Conservation (phyloP, 2,113 vertebrate genomes). For the Nothoprocta perdicaria region DNA sequence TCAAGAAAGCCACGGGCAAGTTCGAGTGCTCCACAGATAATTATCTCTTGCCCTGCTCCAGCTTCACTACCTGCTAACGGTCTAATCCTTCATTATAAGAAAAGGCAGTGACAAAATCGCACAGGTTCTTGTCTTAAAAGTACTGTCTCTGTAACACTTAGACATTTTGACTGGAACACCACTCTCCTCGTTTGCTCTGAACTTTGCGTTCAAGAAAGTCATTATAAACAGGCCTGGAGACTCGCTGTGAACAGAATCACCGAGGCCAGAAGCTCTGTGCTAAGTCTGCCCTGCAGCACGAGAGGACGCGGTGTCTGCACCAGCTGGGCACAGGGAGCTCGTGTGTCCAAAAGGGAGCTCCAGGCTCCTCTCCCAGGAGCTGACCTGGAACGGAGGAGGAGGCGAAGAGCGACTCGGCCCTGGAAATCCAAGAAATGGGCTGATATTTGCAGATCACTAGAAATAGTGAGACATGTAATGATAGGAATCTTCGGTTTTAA, state of each 20-base stretch:
- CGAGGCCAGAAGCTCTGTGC: fast-evolving
- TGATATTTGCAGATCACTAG: background rate
- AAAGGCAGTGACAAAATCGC: slow-evolving; percentile 16
- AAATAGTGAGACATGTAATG: background rate
- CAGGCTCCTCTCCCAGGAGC: fast-evolving
- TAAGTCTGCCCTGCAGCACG: fast-evolving
- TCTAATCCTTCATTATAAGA: background rate
- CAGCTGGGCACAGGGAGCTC: fast-evolving
- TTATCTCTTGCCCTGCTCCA: background rate
- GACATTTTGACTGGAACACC: background rate
- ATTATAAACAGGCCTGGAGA: background rate
- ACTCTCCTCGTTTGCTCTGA: background rate
- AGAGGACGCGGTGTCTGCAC: fast-evolving
- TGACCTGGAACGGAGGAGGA: background rate
- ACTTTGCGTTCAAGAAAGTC: background rate
- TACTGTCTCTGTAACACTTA: background rate
- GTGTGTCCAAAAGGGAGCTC: background rate
- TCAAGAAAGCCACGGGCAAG: background rate
- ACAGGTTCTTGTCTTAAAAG: background rate
- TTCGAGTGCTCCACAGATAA: background rate
- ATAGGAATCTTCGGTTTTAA: background rate
- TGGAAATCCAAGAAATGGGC: background rate
- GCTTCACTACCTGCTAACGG: background rate
- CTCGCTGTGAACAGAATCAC: background rate
- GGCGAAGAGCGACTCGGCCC: fast-evolving